These are phyloP conservation scores for Drosophila imparisetae DNA, from an alignment of 2,888 invertebrate species.

Conservation along the genomic window DNA sequence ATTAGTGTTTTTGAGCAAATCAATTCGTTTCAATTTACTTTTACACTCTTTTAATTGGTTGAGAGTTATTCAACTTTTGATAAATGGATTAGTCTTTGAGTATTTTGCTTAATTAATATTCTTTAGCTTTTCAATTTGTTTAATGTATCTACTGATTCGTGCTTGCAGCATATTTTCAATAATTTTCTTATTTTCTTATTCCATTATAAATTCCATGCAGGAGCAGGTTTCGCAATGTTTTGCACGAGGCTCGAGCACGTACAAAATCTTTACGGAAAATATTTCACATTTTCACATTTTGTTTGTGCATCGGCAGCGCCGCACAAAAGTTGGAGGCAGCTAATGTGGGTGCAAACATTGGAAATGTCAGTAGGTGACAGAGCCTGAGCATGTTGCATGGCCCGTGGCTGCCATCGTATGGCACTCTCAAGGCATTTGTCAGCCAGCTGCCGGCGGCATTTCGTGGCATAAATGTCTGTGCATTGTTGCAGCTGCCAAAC, in stretches of 20 bases:
- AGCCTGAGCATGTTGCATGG: conserved; percentile 57
- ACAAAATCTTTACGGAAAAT: conserved; percentile 33
- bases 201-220: neutral
- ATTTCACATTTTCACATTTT: conserved; percentile 19
- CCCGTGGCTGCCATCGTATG: conserved; percentile 25
- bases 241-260: conserved; percentile 10
- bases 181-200: neutral
- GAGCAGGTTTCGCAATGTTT: conserved; percentile 19
- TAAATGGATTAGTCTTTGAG: neutral
- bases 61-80: neutral
- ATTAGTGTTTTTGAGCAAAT: neutral
- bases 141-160: neutral
- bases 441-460: conserved; percentile 66
- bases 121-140: neutral
- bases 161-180: neutral
- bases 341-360: conserved; percentile 65
- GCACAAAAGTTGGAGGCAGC: conserved; percentile 34
- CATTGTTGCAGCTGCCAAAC: conserved; percentile 66
- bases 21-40: neutral
- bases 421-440: conserved; percentile 68
- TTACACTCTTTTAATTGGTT: neutral
- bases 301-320: conserved; percentile 11
- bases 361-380: conserved; percentile 64
- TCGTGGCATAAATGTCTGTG: conserved; percentile 72
- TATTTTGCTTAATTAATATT: neutral